Conservation (phyloP, 1,140 invertebrate species). For the Caenorhabditis remanei region DNA sequence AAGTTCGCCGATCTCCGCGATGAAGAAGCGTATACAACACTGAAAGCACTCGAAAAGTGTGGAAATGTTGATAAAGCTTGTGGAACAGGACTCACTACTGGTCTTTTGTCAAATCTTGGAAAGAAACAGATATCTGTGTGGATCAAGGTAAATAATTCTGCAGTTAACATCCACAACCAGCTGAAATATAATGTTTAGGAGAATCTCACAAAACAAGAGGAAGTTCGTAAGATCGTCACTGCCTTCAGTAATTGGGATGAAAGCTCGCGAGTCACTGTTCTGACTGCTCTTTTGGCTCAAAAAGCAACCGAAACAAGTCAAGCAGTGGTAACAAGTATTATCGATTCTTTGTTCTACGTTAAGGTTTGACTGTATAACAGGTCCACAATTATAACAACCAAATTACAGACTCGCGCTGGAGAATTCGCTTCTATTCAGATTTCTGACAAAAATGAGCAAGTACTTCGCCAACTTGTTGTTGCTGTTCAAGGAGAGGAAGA, state of each 20-base stretch:
- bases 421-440: constrained; percentile 42
- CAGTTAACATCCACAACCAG: background rate
- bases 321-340: constrained; percentile 14
- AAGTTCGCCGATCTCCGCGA: constrained; percentile 11
- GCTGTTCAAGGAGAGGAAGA: constrained; percentile 31
- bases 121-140: constrained; percentile 25
- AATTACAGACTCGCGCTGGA: constrained; percentile 34
- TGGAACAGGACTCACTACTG: constrained; percentile 23
- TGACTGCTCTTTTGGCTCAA: constrained; percentile 6
- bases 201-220: constrained; percentile 31
- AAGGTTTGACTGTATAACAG: background rate
- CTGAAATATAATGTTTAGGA: background rate
- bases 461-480: constrained; percentile 31
- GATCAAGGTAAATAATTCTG: constrained; percentile 4
- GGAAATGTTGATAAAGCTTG: constrained; percentile 35
- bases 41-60: constrained; percentile 35
- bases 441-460: constrained; percentile 24
- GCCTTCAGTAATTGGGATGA: constrained; percentile 45
- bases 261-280: background rate
- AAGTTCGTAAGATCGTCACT: constrained; percentile 37
- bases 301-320: constrained; percentile 39
- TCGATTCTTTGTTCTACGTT: constrained; percentile 30
- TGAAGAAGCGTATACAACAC: background rate
- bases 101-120: constrained; percentile 15
- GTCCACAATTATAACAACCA: too few relatives aligned